Evolutionary conservation across 1,140 invertebrate species (phyloP), one percentile per base, ranked within the genome.

Genomic region (Atopsyche davidsoni): DNA sequence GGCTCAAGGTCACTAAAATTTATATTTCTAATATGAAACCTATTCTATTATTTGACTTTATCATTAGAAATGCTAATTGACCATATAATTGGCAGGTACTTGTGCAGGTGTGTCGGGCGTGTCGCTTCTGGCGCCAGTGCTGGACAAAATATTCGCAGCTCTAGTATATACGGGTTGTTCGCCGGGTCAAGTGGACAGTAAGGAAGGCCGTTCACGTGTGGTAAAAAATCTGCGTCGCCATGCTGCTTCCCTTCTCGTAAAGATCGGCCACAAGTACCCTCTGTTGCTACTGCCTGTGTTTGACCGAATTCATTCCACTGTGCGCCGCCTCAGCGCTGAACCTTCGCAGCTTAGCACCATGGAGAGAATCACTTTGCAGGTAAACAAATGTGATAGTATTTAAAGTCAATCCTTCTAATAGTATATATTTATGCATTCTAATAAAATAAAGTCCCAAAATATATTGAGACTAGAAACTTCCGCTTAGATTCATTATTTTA

Each of bases 221-320:
- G 83, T 90, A 1, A 89, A 89, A 69, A 92, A 92, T 63, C 82
- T 95, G 0, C 70, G 90, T 6, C 76, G 89, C 2, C 92, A 95
- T 73, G 89, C 90, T 1, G 90, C 89, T 21, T 89, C 88, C 11
- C 68, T 92, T 1, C 82, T 95, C 68, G 89, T 96, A 1, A 95
- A 94, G 71, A 81, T 95, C 24, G 87, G 86, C 10, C 80, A 86
- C 32, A 88, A 89, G 62, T 92, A 90, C 72, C 89, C 90, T 0
- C 65, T 90, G 7, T 69, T 91, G 2, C 69, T 91, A 24, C 67
- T 94, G 60, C 89, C 90, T 3, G 83, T 89, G n/a, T 95, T 93
- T 68, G 85, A 89, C 35, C 81, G 89, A 42, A 83, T 94, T 54
- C 83, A 87, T 61, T 77, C 79, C 1, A 82, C 86, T 51, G 81